phyloP scores from a whole-genome alignment of 2,113 vertebrate genomes.

The Hoplias malabaricus region DNA sequence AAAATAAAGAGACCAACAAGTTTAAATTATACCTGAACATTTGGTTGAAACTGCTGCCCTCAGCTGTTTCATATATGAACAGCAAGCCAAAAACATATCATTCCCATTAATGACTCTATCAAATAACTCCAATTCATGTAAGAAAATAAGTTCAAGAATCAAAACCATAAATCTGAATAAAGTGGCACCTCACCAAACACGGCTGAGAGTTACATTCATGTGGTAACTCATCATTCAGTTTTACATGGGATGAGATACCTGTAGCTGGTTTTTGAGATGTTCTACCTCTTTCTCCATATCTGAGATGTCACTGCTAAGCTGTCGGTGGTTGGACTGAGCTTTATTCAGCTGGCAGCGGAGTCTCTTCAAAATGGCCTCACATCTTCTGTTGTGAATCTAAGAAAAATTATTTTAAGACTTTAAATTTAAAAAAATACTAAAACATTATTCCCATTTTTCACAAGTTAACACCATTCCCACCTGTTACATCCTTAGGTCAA shows the following conservation, averaged over 20 bases:
- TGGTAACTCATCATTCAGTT: neutral
- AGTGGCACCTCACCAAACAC: neutral
- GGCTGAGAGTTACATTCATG: neutral
- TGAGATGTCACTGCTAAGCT: conserved; percentile 58
- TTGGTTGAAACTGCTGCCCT: conserved; percentile 53
- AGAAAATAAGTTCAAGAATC: no score
- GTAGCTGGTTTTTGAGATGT: conserved; percentile 57
- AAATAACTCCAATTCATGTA: no score
- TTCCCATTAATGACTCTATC: no score
- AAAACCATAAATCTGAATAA: neutral
- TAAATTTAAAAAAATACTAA: no score
- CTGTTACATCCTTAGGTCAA: no score
- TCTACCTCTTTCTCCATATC: conserved; percentile 63
- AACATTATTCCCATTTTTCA: no score
- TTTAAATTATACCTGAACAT: no score
- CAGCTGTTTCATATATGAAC: conserved; percentile 42
- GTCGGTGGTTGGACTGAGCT: conserved; percentile 59
- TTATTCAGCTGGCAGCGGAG: conserved; percentile 69
- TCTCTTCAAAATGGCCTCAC: conserved; percentile 67
- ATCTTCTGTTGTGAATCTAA: conserved; percentile 71
- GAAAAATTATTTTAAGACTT: no score
- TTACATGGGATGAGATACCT: conserved; percentile 16
- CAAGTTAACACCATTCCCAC: no score
- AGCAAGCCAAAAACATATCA: conserved; percentile 15
- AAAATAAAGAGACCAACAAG: no score